Conservation (phyloP, 2,888 invertebrate genomes). For the Neuroscelio doddi region DNA sequence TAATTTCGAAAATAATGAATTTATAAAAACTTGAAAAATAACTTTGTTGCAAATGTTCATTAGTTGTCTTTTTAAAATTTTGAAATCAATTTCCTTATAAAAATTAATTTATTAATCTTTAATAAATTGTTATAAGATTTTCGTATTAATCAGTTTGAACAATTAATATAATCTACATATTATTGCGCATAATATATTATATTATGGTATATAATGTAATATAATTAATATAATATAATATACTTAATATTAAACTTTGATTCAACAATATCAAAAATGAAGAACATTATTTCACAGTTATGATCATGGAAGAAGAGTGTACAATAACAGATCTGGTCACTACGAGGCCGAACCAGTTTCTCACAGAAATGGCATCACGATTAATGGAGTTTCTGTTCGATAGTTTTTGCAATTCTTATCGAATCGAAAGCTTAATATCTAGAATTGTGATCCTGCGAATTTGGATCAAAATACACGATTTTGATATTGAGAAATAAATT, state of each 20-base stretch:
- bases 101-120: too few species aligned
- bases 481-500: too few species aligned
- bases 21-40: too few species aligned
- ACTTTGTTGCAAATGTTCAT: too few species aligned
- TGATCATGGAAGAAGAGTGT: constrained; percentile 60
- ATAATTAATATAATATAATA: background rate
- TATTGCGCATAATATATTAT: background rate
- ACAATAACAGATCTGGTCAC: constrained; percentile 66
- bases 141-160: too few species aligned
- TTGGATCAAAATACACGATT: background rate
- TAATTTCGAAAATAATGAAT: too few species aligned
- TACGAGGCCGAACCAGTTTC: constrained; percentile 81
- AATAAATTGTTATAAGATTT: too few species aligned
- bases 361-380: constrained; percentile 81
- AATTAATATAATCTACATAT: too few species aligned
- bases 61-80: too few species aligned
- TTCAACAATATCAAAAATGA: background rate
- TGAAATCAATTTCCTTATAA: too few species aligned
- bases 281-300: constrained; percentile 54
- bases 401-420: constrained; percentile 67
- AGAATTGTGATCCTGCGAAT: background rate
- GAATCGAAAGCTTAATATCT: background rate
- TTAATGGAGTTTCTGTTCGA: constrained; percentile 91
- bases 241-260: background rate
- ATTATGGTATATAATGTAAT: background rate